These are phyloP conservation scores for Acutogordius australiensis DNA, from an alignment of 2,888 invertebrate species.

Conservation along the genomic window DNA sequence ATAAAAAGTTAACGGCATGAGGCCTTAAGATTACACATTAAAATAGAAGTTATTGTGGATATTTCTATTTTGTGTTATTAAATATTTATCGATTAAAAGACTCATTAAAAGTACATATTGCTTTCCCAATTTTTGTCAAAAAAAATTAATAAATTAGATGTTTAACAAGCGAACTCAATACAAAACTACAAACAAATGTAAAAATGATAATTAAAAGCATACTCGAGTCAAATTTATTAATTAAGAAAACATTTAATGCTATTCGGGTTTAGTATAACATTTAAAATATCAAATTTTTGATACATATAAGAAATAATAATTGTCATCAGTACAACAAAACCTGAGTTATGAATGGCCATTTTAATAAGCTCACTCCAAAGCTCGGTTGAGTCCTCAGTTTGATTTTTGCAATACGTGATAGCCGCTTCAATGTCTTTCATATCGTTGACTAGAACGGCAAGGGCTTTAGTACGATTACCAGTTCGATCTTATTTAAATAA, in stretches of 20 bases:
- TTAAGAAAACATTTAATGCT: not conserved
- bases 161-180: too few species aligned
- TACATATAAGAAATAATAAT: not conserved
- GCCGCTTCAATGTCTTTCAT: conserved; percentile 65
- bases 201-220: too few species aligned
- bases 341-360: conserved; percentile 11
- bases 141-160: too few species aligned
- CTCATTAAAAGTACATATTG: too few species aligned
- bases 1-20: too few species aligned
- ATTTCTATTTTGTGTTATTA: too few species aligned
- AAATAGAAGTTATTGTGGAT: too few species aligned
- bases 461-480: conserved; percentile 60
- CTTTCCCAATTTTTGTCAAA: too few species aligned
- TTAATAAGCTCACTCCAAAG: conserved; percentile 63
- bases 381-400: conserved; percentile 65
- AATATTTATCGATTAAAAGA: too few species aligned
- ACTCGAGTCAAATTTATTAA: not conserved
- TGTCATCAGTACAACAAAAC: not conserved
- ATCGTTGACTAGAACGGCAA: conserved; percentile 53
- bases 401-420: conserved; percentile 78
- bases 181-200: too few species aligned
- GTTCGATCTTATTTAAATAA: conserved; percentile 37
- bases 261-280: not conserved
- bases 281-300: not conserved
- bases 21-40: too few species aligned